Evolutionary conservation across 53 echinoderm and acorn worm species (phyloP).

Genomic region (Astropecten irregularis): DNA sequence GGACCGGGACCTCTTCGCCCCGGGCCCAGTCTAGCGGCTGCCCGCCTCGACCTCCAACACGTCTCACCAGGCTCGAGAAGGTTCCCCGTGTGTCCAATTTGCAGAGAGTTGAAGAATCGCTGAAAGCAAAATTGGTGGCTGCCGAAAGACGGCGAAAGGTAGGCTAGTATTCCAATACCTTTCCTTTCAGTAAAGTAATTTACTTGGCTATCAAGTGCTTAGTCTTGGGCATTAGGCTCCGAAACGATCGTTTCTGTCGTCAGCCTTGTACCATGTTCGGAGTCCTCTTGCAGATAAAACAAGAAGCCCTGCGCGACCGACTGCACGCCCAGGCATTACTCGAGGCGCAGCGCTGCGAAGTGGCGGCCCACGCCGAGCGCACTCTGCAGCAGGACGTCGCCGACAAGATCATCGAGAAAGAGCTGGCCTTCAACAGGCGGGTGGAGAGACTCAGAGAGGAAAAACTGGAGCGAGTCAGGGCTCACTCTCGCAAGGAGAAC

Average conservation of each 20-base stretch:
- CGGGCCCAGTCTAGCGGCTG: too few relatives aligned
- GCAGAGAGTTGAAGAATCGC: not conserved
- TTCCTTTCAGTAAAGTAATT: not conserved
- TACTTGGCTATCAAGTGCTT: not conserved
- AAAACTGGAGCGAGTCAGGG: not conserved
- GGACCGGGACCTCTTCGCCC: not conserved
- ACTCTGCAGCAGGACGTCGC: not conserved
- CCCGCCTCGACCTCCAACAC: conserved; percentile 9
- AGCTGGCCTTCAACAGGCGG: conserved; percentile 12
- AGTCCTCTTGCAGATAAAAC: not conserved
- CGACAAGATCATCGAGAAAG: conserved; percentile 34
- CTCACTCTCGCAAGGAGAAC: not conserved
- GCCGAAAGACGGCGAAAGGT: conserved; percentile 24
- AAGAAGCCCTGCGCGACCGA: not conserved
- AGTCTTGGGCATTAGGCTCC: not conserved
- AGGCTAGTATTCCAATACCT: too few relatives aligned
- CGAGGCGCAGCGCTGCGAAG: not conserved
- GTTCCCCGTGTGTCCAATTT: not conserved
- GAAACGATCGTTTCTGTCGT: not conserved
- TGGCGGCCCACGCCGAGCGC: conserved; percentile 6
- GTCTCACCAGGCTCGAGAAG: not conserved
- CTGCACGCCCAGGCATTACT: not conserved
- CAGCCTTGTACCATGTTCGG: too few relatives aligned
- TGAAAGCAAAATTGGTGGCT: not conserved
- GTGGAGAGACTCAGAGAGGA: not conserved